Percentiles rank a stretch among this genome's conserved stretches.
Evolutionary conservation across 1,140 invertebrate species (phyloP).

Genomic region (Neocloeon triangulifer): DNA sequence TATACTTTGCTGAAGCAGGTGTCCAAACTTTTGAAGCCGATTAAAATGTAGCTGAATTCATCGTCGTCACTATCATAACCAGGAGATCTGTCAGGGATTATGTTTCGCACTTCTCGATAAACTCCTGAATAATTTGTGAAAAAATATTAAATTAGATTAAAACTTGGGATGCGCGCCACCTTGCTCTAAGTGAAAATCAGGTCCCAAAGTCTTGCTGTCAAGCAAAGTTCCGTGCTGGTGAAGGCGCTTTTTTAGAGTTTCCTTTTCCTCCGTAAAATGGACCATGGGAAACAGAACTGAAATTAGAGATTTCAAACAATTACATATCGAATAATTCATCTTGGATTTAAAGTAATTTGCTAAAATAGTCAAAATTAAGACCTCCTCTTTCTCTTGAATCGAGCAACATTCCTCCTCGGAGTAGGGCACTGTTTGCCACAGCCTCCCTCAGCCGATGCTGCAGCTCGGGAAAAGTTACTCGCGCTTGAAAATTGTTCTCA

Average conservation of each 20-base stretch:
- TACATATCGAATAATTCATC: constrained; percentile 3
- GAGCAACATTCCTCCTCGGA: constrained; percentile 12
- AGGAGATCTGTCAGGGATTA: too few relatives aligned
- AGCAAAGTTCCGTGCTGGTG: constrained; percentile 8
- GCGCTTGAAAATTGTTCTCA: constrained; percentile 6
- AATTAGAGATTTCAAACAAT: constrained; percentile 6
- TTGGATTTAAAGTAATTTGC: too few relatives aligned
- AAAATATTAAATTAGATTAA: neutral
- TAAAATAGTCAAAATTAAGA: too few relatives aligned
- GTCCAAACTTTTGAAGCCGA: constrained; percentile 20
- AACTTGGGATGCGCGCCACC: constrained; percentile 9
- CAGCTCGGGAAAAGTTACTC: constrained; percentile 10
- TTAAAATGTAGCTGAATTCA: constrained; percentile 16
- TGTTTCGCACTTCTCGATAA: constrained; percentile 14
- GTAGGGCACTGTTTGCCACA: constrained; percentile 9
- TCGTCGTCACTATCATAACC: too few relatives aligned
- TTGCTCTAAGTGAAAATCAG: constrained; percentile 13
- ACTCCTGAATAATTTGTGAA: constrained; percentile 14
- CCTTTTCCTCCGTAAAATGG: constrained; percentile 11
- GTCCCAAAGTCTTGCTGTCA: constrained; percentile 11
- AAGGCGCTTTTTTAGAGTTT: constrained; percentile 9
- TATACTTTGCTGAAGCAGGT: constrained; percentile 12
- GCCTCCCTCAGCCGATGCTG: constrained; percentile 10
- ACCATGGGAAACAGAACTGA: constrained; percentile 15
- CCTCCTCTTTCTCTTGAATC: constrained; percentile 16